Percentiles rank a stretch among this genome's conserved stretches.
Conservation (phyloP, 2,888 invertebrate species). For the Tortricodes alternella region DNA sequence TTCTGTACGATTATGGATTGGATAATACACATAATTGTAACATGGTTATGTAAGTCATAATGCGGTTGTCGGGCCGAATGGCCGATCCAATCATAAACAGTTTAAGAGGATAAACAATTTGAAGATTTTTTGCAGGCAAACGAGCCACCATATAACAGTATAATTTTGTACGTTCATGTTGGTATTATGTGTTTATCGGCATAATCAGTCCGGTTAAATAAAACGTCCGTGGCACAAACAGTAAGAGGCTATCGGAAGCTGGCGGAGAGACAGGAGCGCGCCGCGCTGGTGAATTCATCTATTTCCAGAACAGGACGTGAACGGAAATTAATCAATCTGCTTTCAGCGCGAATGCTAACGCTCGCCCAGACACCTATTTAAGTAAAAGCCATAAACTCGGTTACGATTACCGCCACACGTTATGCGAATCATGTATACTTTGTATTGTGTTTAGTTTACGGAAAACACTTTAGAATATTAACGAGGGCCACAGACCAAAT, state of each 20-base stretch:
- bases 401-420: background rate
- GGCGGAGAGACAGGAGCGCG: slow-evolving; percentile 10
- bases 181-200: background rate
- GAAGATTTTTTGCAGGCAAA: slow-evolving; percentile 20
- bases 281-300: slow-evolving; percentile 29
- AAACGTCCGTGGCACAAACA: background rate
- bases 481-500: too few relatives aligned
- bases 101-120: slow-evolving; percentile 30
- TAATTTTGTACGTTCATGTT: background rate
- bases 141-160: slow-evolving; percentile 9
- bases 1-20: slow-evolving; percentile 14
- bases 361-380: slow-evolving; percentile 33
- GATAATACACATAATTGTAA: slow-evolving; percentile 39
- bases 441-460: background rate
- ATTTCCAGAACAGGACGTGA: slow-evolving; percentile 47
- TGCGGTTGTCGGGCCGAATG: slow-evolving; percentile 31
- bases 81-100: slow-evolving; percentile 38
- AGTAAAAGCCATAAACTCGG: slow-evolving; percentile 18
- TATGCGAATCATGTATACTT: background rate
- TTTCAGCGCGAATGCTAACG: slow-evolving; percentile 45
- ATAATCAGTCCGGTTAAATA: background rate
- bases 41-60: slow-evolving; percentile 38
- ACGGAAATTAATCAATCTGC: slow-evolving; percentile 64
- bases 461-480: too few relatives aligned
- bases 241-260: slow-evolving; percentile 1